These are phyloP conservation scores for Thelaira solivaga DNA, from an alignment of 2,888 invertebrate genomes.

Conservation along the genomic window DNA sequence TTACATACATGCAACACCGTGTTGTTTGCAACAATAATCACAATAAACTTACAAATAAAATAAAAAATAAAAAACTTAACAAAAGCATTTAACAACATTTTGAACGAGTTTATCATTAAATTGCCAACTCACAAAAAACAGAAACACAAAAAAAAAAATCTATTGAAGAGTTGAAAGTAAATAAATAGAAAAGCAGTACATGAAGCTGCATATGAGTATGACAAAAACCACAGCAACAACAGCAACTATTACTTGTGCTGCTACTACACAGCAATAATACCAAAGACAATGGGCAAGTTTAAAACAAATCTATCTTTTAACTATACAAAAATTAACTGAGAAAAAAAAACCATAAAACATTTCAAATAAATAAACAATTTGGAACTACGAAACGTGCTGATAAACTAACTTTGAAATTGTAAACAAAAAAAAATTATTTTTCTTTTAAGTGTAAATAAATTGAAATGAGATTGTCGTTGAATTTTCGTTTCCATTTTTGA, in stretches of 20 bases:
- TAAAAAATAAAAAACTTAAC: slow-evolving; percentile 9
- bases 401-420: slow-evolving; percentile 34
- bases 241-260: too few relatives aligned
- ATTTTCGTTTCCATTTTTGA: too few relatives aligned
- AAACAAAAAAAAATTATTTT: background rate
- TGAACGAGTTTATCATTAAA: slow-evolving; percentile 62
- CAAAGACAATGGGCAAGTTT: slow-evolving; percentile 18
- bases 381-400: slow-evolving; percentile 59
- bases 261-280: too few relatives aligned
- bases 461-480: background rate
- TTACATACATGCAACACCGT: slow-evolving; percentile 12
- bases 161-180: background rate
- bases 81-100: slow-evolving; percentile 57
- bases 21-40: slow-evolving; percentile 31
- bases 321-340: slow-evolving; percentile 1
- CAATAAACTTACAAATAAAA: slow-evolving; percentile 16
- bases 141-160: slow-evolving; percentile 1
- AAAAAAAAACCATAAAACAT: background rate
- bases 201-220: slow-evolving; percentile 14
- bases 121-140: slow-evolving; percentile 35
- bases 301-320: slow-evolving; percentile 45
- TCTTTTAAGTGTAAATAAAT: background rate
- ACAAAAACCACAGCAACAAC: background rate
- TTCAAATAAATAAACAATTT: slow-evolving; percentile 54
- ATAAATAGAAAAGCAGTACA: slow-evolving; percentile 3